Base-by-base conservation (phyloP, 2,113 vertebrate species). In the Chaetops frenatus region DNA sequence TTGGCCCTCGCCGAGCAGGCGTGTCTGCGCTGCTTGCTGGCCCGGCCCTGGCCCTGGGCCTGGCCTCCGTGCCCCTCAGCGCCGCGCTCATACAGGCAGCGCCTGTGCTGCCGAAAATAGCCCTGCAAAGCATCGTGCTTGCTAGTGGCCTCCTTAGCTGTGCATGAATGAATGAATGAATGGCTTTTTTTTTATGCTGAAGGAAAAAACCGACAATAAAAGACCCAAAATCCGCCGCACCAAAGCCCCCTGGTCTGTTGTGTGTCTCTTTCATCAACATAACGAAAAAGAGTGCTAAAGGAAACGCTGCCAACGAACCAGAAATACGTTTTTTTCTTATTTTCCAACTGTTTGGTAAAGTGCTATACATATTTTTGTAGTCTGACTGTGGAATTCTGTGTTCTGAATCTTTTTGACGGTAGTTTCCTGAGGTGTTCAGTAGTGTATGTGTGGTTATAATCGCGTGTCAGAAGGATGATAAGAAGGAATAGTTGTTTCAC, bases 311-410 rank as follows among this genome's bases (percentile, higher is more conserved):
- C 17, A 47, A 23, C 15, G 7, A 50, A 36, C 13, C 11, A 40
- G 54, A 67, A 88, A 22, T 15, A 13, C 2, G 3, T 15, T 28
- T 17, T 40, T 35, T 23, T 47, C 7, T 18, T 29, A 3, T 60
- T 70, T 80, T 65, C 10, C 48, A 10, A 7, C 12, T n/a, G 4
- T 76, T 92, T 15, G 9, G 8, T 76, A 7, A 48, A 65, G 13
- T 4, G 1, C 5, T 54, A 10, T n/a, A 8, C 0, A 0, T 48
- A 11, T n/a, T 66, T 11, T 79, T 6, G 11, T 15, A 33, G n/a
- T 71, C 19, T 60, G 21, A 35, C 14, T 42, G 8, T 8, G 15
- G 48, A 81, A 50, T 44, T 79, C 20, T 1, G 0, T 47, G 10
- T 73, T 25, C 6, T 3, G 9, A 15, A 3, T n/a, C 7, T 57